phyloP scores from a whole-genome alignment of 1,140 invertebrate genomes.

The Palaemon carinicauda region DNA sequence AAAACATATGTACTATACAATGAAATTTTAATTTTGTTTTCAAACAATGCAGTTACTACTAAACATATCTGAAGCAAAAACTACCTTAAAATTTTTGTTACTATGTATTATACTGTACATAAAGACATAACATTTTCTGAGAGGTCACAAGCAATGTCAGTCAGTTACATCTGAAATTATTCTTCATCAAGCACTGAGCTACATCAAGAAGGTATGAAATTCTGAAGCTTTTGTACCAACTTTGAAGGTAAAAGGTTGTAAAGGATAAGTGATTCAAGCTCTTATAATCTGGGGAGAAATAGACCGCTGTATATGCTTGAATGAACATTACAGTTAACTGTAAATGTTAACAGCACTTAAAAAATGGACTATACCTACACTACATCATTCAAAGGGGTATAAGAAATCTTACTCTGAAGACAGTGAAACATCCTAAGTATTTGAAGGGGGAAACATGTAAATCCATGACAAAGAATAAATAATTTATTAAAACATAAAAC shows the following conservation, averaged over 20 bases:
- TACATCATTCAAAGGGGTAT: neutral
- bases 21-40: neutral
- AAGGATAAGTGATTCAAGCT: neutral
- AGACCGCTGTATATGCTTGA: constrained; percentile 12
- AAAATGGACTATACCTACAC: neutral
- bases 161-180: too few species aligned
- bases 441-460: neutral
- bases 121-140: too few species aligned
- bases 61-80: too few species aligned
- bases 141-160: too few species aligned
- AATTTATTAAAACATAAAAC: constrained; percentile 38
- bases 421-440: constrained; percentile 20
- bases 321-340: constrained; percentile 40
- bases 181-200: neutral
- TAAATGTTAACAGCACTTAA: constrained; percentile 38
- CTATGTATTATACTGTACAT: too few species aligned
- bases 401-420: neutral
- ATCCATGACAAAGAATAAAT: constrained; percentile 29
- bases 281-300: constrained; percentile 45
- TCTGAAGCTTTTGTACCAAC: neutral
- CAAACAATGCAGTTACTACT: too few species aligned
- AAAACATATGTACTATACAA: neutral
- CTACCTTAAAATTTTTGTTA: too few species aligned
- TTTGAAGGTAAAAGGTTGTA: neutral
- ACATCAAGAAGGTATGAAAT: neutral